These are phyloP conservation scores for Styela clava DNA, from an alignment of 23 tunicate genomes.

Conservation along the genomic window DNA sequence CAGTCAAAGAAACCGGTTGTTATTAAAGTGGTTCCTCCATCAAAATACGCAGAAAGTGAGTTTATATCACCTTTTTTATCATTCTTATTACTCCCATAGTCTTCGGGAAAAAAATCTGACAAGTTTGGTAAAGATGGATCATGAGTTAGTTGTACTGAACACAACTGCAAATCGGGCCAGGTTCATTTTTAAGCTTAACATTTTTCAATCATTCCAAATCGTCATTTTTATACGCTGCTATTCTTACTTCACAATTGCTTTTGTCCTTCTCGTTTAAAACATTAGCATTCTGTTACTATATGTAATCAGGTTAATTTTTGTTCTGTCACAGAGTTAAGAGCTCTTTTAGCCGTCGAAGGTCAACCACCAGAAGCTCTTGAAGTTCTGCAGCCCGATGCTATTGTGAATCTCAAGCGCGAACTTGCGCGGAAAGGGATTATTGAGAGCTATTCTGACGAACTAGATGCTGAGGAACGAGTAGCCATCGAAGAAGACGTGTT, in stretches of 20 bases:
- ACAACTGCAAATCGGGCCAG: too few relatives aligned
- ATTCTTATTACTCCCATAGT: too few relatives aligned
- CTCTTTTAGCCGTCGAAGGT: conserved; percentile 12
- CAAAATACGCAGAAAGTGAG: conserved; percentile 15
- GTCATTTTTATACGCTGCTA: too few relatives aligned
- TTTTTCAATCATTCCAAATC: too few relatives aligned
- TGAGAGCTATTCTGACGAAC: conserved; percentile 1
- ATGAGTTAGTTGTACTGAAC: too few relatives aligned
- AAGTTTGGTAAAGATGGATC: too few relatives aligned
- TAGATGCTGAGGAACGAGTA: conserved; percentile 2
- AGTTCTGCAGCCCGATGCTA: conserved; percentile 57
- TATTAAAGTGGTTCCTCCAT: conserved; percentile 2
- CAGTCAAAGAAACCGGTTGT: conserved; percentile 19
- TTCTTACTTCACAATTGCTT: too few relatives aligned
- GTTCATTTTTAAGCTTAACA: too few relatives aligned
- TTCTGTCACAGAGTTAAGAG: neutral
- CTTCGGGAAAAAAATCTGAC: neutral
- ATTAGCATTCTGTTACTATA: too few relatives aligned
- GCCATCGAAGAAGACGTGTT: neutral
- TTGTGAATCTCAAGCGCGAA: conserved; percentile 66
- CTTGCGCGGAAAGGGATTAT: conserved; percentile 76
- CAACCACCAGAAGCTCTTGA: conserved; percentile 16
- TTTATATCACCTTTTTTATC: neutral
- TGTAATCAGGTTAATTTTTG: too few relatives aligned
- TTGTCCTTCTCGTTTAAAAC: too few relatives aligned